Conservation (phyloP, 2,113 vertebrate species). For the Ciconia boyciana region DNA sequence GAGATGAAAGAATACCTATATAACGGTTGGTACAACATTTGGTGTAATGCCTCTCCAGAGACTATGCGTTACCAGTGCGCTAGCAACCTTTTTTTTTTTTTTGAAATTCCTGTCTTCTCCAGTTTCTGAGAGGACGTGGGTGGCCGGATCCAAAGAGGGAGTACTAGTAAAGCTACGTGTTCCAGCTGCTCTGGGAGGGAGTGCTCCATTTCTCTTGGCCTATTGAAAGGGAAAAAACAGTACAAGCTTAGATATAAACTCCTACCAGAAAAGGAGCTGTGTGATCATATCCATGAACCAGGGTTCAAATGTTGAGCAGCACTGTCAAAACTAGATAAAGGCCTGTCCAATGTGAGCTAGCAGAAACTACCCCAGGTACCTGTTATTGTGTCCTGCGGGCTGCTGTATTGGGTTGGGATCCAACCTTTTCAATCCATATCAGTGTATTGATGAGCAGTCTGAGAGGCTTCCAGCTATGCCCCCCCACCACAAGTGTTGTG, state of each 20-base stretch:
- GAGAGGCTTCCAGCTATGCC: neutral
- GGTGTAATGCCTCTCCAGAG: neutral
- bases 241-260: neutral
- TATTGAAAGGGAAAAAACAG: neutral
- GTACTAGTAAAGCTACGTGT: rapidly evolving
- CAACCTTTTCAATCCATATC: neutral
- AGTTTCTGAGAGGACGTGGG: neutral
- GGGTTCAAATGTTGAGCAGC: neutral
- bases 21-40: neutral
- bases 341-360: neutral
- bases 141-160: neutral
- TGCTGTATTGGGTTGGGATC: neutral
- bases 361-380: neutral
- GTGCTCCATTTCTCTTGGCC: neutral
- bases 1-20: neutral
- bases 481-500: neutral
- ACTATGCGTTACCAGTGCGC: neutral
- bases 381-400: neutral
- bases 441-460: neutral
- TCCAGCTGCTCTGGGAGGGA: neutral
- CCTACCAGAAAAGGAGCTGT: neutral
- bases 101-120: neutral
- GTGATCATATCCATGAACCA: neutral
- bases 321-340: neutral
- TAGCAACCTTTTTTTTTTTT: neutral